Evolutionary conservation across 2,888 invertebrate species (phyloP), one percentile per base, ranked within the genome.

Genomic region (Pachydiplax longipennis): DNA sequence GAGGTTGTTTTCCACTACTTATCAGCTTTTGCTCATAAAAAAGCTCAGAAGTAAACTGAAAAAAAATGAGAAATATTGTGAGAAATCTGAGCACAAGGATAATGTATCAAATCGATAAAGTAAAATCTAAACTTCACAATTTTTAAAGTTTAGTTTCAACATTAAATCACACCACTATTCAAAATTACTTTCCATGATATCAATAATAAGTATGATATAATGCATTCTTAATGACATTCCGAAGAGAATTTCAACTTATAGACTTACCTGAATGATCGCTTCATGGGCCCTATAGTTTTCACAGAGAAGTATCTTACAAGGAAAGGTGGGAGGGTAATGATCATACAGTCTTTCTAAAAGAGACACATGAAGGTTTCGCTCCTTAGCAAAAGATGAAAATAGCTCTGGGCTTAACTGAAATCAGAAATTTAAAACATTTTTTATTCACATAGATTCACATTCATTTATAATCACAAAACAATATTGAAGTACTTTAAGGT

Each of bases 271-370:
- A 35, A 98, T 96, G 91, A 98, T 97, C 53, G 97, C 97, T 92
- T 96, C 96, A 93, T 98, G 97, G 0, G 97, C 97, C 83, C 98
- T 95, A 93, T 98, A 98, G 93, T 97, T 98, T 93, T 97, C 97
- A 93, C 97, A 97, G 0, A 98, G 94, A 92, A 97, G 94, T 91
- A 98, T 96, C 94, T 97, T 97, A 93, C 97, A 97, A 0, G 97
- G 96, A 93, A 96, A 97, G 91, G 95, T 95, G 4, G 95, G 94
- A 0, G 97, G 97, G 93, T 97, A 98, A 91, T 96, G 95, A 92
- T 97, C 96, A 93, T 97, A 97, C 15, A 98, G 94, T 58, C 98
- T 94, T 93, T 98, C 97, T 91, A 98, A 93, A 35, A 98, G 94
- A 10, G 97, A 97, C 48, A 96, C 95, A 92, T 97, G 97, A 82